Conservation (phyloP, 2,113 vertebrate genomes). For the Isurus oxyrinchus region DNA sequence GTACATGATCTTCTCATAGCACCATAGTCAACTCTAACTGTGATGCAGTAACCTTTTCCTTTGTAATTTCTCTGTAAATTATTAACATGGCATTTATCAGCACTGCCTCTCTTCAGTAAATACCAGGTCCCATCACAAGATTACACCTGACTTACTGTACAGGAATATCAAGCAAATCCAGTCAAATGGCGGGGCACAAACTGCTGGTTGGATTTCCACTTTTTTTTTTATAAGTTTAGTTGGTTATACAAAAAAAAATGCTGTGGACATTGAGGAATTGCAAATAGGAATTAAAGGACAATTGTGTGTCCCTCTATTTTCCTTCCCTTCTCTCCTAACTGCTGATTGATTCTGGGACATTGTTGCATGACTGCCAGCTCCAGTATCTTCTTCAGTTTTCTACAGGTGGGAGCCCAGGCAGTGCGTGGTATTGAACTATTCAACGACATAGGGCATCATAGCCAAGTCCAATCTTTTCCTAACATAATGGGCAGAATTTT, state of each 20-base stretch:
- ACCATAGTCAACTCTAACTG: neutral
- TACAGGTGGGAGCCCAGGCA: neutral
- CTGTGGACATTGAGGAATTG: neutral
- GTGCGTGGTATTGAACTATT: neutral
- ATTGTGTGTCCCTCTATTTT: neutral
- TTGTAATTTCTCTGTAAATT: slow-evolving; percentile 6
- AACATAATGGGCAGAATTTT: neutral
- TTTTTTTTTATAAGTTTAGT: neutral
- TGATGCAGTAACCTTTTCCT: neutral
- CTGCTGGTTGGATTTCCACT: neutral
- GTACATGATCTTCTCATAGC: neutral
- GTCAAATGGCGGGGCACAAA: neutral
- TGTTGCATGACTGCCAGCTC: neutral
- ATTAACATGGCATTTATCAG: slow-evolving; percentile 20
- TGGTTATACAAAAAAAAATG: neutral
- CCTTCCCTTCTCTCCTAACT: neutral
- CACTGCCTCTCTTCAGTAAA: neutral
- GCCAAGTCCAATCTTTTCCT: neutral
- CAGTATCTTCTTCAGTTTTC: neutral
- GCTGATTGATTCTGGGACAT: neutral
- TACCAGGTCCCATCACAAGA: slow-evolving; percentile 11
- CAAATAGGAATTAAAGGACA: neutral
- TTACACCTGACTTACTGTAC: neutral
- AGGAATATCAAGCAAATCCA: neutral
- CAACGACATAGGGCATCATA: neutral